Conservation (phyloP, 2,797 vertebrate species). For the Lepilemur ruficaudatus region DNA sequence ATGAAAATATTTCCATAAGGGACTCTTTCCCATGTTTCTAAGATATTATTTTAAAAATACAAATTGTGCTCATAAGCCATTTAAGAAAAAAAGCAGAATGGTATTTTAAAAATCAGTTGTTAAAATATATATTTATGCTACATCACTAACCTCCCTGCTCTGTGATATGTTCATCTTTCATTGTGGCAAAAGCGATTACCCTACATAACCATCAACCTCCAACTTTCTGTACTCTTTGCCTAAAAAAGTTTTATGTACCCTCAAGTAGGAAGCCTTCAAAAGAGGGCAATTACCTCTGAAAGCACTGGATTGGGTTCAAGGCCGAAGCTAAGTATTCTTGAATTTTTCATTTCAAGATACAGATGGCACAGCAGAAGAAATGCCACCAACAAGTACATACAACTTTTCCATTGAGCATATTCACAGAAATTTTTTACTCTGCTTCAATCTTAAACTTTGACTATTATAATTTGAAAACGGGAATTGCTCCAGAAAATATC, state of each 20-base stretch:
- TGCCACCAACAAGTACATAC: conserved; percentile 18
- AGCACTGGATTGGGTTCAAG: conserved; percentile 55
- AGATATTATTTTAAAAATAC: conserved; percentile 39
- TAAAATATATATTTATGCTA: conserved; percentile 10
- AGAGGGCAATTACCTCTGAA: conserved; percentile 2
- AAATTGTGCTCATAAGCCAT: conserved; percentile 49
- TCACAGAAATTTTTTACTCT: conserved; percentile 25
- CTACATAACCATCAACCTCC: not conserved
- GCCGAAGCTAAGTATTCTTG: not conserved
- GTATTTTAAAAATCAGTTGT: not conserved
- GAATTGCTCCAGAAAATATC: conserved; percentile 25
- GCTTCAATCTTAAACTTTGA: conserved; percentile 45
- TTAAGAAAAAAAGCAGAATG: conserved; percentile 48
- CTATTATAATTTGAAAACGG: conserved; percentile 5
- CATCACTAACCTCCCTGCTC: not conserved
- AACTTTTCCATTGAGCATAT: conserved; percentile 34
- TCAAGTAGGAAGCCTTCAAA: conserved; percentile 9
- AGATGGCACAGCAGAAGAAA: conserved; percentile 37
- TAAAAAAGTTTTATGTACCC: not conserved
- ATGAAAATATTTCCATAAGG: conserved; percentile 58
- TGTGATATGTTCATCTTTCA: not conserved
- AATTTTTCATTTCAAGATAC: conserved; percentile 38
- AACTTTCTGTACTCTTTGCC: not conserved
- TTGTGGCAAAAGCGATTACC: not conserved
- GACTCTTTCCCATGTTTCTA: conserved; percentile 59